phyloP scores from a whole-genome alignment of 1,140 invertebrate species.

The Brachionus manjavacas region DNA sequence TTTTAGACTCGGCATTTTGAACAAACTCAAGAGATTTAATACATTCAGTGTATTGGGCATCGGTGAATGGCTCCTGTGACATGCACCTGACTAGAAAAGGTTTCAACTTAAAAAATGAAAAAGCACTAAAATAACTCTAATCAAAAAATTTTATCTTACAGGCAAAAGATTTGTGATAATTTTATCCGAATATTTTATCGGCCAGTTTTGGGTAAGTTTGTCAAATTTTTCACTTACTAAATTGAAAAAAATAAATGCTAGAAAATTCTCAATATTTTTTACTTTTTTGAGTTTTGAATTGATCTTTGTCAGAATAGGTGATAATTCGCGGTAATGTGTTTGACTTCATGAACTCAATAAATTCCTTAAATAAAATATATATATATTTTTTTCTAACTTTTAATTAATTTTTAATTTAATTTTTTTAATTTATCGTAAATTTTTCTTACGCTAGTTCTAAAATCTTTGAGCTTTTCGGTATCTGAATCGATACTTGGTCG shows the following conservation, averaged over 20 bases:
- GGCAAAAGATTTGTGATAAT: constrained; percentile 79
- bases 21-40: constrained; percentile 17
- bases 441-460: constrained; percentile 58
- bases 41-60: constrained; percentile 36
- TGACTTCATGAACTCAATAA: constrained; percentile 78
- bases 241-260: not conserved
- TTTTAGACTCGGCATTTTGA: constrained; percentile 35
- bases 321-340: constrained; percentile 69
- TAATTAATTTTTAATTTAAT: too few relatives aligned
- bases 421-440: too few relatives aligned
- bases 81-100: not conserved
- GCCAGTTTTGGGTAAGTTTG: constrained; percentile 81
- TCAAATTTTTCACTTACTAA: constrained; percentile 67
- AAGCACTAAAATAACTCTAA: not conserved
- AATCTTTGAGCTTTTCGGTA: constrained; percentile 86
- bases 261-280: constrained; percentile 7
- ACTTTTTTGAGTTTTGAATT: constrained; percentile 49
- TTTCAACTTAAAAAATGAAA: not conserved
- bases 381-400: too few relatives aligned
- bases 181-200: constrained; percentile 80
- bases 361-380: constrained; percentile 66
- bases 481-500: constrained; percentile 90
- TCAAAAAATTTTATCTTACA: constrained; percentile 59
- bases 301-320: constrained; percentile 44
- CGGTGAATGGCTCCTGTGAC: constrained; percentile 14